phyloP scores from a whole-genome alignment of 2,888 invertebrate genomes.

The Thelaira solivaga region DNA sequence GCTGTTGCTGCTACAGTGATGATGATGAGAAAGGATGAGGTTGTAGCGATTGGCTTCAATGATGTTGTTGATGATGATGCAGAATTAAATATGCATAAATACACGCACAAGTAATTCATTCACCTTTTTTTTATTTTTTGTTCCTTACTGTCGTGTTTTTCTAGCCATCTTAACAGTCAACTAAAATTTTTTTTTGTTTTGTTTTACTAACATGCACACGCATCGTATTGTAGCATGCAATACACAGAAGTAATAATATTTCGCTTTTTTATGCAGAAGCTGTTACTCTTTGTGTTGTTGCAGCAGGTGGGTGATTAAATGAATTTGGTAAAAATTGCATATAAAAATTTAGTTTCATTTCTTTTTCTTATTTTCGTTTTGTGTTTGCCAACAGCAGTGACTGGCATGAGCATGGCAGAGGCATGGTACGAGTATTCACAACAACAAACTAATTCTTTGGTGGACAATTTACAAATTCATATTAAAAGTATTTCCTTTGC shows the following conservation, averaged over 20 bases:
- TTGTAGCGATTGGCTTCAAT: slow-evolving; percentile 33
- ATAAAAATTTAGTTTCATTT: slow-evolving; percentile 22
- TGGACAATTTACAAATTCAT: too few species aligned
- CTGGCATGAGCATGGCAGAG: slow-evolving; percentile 3
- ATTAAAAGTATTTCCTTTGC: too few species aligned
- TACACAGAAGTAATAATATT: slow-evolving; percentile 48
- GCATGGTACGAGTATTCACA: too few species aligned
- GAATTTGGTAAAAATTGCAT: slow-evolving; percentile 44
- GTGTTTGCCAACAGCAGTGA: slow-evolving; percentile 18
- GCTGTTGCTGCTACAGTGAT: background rate
- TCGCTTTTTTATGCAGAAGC: slow-evolving; percentile 57
- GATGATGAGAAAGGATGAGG: slow-evolving; percentile 39
- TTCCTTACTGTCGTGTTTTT: background rate
- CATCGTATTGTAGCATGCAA: slow-evolving; percentile 60
- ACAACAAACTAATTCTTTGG: too few species aligned
- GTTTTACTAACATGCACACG: slow-evolving; percentile 41
- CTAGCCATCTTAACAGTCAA: slow-evolving; percentile 10
- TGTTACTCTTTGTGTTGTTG: slow-evolving; percentile 55
- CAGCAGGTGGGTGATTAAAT: slow-evolving; percentile 68
- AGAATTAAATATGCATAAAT: slow-evolving; percentile 61
- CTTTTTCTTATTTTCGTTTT: slow-evolving; percentile 16
- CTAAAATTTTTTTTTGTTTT: background rate
- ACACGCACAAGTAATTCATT: slow-evolving; percentile 55
- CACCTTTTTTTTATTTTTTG: background rate
- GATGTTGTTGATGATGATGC: slow-evolving; percentile 49